Conservation (phyloP, 2,888 invertebrate species). For the Escarpia spicata region DNA sequence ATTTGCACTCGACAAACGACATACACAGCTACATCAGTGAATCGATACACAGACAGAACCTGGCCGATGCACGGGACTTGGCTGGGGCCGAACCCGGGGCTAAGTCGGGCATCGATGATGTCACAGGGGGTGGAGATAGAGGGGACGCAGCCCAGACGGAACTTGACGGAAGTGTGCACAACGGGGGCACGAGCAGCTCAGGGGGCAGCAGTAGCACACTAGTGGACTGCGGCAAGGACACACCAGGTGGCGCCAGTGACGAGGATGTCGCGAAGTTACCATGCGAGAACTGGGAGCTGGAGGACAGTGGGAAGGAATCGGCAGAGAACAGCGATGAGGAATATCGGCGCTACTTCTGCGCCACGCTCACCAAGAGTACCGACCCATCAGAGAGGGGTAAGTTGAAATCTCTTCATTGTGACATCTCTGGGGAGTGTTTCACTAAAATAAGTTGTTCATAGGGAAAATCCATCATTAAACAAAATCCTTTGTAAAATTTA, state of each 20-base stretch:
- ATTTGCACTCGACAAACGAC: neutral
- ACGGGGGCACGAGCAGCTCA: neutral
- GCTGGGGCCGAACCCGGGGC: constrained; percentile 9
- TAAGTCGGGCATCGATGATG: neutral
- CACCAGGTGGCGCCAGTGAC: neutral
- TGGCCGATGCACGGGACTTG: neutral
- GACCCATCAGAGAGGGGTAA: constrained; percentile 2
- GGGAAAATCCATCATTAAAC: too few species aligned
- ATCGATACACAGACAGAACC: constrained; percentile 23
- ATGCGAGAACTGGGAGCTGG: constrained; percentile 30
- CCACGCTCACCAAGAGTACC: constrained; percentile 34
- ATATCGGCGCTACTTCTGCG: constrained; percentile 48
- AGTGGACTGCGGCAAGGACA: constrained; percentile 17
- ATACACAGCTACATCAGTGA: constrained; percentile 25
- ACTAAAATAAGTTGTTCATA: neutral
- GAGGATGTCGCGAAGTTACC: neutral
- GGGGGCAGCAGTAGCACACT: neutral
- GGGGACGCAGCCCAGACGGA: neutral
- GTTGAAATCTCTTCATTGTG: neutral
- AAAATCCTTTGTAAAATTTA: too few species aligned
- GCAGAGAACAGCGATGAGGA: constrained; percentile 40
- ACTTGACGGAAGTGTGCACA: constrained; percentile 1
- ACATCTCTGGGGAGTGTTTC: neutral
- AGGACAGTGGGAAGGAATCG: constrained; percentile 27
- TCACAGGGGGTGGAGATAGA: neutral